A percentile compares a stretch with the other conserved stretches of the same genome.
Conservation (phyloP, 2,797 vertebrate species). For the Manis javanica region DNA sequence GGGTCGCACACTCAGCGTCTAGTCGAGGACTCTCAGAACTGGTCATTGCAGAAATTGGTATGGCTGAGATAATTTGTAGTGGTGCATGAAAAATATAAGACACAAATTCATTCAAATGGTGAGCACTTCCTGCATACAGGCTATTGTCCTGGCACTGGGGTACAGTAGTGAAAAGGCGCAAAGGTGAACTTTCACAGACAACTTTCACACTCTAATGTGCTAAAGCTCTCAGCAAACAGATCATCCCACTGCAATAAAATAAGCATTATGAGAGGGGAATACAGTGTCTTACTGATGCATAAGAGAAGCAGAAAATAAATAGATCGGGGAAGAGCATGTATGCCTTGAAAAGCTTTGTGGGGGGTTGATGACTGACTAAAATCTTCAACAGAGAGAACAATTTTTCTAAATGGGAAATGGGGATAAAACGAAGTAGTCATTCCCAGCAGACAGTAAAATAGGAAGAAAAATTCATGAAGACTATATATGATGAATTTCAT, state of each 20-base stretch:
- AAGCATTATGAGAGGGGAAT: background rate
- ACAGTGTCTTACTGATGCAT: background rate
- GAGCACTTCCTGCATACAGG: background rate
- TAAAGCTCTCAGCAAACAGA: background rate
- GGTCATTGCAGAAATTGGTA: background rate
- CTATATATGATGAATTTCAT: background rate
- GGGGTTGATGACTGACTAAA: background rate
- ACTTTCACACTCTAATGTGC: background rate
- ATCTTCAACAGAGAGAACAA: background rate
- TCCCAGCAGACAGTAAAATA: background rate
- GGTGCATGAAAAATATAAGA: background rate
- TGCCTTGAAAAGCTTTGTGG: background rate
- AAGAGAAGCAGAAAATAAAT: background rate
- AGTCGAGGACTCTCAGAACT: background rate
- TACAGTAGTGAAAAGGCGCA: background rate
- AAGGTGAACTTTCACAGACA: too few species aligned
- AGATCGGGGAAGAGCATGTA: background rate
- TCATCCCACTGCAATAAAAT: background rate
- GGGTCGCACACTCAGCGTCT: background rate
- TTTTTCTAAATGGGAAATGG: background rate
- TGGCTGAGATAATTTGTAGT: background rate
- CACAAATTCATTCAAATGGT: background rate
- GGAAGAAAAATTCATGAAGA: background rate
- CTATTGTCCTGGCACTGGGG: too few species aligned
- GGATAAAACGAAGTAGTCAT: background rate